Base-by-base conservation (phyloP, 2,888 invertebrate species). In the Caenorhabditis sp. region DNA sequence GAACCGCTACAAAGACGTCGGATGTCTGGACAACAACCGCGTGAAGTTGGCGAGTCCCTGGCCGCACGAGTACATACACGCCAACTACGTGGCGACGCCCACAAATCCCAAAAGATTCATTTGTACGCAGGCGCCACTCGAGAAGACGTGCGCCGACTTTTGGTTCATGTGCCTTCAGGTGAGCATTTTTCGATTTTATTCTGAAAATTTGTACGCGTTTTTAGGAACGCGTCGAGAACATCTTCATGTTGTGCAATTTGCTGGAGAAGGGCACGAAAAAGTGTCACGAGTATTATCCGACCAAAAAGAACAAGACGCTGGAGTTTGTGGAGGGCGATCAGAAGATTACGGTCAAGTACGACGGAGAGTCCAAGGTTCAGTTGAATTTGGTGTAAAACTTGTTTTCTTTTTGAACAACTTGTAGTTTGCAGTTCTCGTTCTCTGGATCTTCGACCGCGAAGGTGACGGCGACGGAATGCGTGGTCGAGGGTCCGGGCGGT, bases 171-270 rank as follows among this genome's bases (percentile, higher is more conserved):
- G 68, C 17, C 15, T 72, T 30, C 71, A 74, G n/a, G n/a, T n/a
- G n/a, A n/a, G n/a, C n/a, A n/a, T n/a, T n/a, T n/a, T n/a, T n/a
- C n/a, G n/a, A n/a, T n/a, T n/a, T n/a, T n/a, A n/a, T n/a, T n/a
- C n/a, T n/a, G n/a, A n/a, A n/a, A n/a, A n/a, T n/a, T n/a, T n/a
- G n/a, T n/a, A n/a, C n/a, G n/a, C n/a, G n/a, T n/a, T n/a, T n/a
- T n/a, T n/a, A n/a, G 50, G 78, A 80, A 22, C 32, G 41, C 9
- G 65, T 65, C n/a, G 76, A 80, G 17, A 35, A 35, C 46, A 77
- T 80, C 45, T 26, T 80, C 26, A 80, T 80, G 80, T 30, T 80
- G 52, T 78, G 75, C 63, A 80, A 78, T 39, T 30, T 80, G 39
- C 20, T 20, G 15, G 80, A 80, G 39, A 75, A 80, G 37, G 68